Conservation (phyloP, 1,140 invertebrate genomes). For the Gyrodactylus salaris region DNA sequence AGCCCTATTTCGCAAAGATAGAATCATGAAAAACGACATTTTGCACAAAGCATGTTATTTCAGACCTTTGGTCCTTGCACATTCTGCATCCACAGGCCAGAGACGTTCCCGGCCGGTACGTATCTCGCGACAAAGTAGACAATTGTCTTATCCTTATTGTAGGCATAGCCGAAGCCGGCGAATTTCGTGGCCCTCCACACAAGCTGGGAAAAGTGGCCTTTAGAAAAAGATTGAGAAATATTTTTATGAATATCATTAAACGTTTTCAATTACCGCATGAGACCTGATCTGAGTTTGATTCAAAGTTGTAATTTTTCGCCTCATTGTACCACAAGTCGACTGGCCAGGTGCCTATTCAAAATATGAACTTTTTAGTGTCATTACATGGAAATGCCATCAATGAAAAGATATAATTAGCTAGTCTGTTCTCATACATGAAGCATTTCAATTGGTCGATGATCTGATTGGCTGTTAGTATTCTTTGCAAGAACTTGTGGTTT, state of each 20-base stretch:
- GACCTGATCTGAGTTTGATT: not conserved
- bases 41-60: no score
- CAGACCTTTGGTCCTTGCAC: no score
- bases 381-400: no score
- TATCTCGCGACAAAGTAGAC: not conserved
- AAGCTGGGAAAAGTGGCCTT: not conserved
- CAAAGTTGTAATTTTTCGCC: not conserved
- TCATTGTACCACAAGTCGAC: not conserved
- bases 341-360: not conserved
- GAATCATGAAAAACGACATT: no score
- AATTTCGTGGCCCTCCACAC: not conserved
- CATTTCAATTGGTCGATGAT: no score
- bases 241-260: not conserved
- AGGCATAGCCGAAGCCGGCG: not conserved
- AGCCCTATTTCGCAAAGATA: no score
- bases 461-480: no score
- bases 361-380: no score
- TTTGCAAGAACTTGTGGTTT: no score
- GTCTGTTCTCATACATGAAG: no score
- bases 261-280: not conserved
- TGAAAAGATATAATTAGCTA: no score
- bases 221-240: no score
- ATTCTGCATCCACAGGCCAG: not conserved
- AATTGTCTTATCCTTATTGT: not conserved
- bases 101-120: not conserved